Conservation (phyloP, 2,888 invertebrate genomes). For the Amphipyra berbera region DNA sequence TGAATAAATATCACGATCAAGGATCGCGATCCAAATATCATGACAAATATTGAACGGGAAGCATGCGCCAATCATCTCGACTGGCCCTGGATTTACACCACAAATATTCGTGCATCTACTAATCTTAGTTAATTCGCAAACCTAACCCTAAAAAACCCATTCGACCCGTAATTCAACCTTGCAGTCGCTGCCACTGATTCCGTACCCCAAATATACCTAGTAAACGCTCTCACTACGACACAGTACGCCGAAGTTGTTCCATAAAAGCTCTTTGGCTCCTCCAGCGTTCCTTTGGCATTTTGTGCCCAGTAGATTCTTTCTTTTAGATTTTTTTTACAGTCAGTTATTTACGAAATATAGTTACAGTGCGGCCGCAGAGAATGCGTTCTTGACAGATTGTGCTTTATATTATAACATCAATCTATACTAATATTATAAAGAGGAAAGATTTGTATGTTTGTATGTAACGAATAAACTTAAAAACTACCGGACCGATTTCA, state of each 20-base stretch:
- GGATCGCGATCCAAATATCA: too few relatives aligned
- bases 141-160: constrained; percentile 33
- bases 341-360: constrained; percentile 51
- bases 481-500: too few relatives aligned
- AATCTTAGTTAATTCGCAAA: constrained; percentile 6
- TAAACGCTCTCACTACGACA: constrained; percentile 80
- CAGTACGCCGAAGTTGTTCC: constrained; percentile 82
- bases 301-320: constrained; percentile 68
- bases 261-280: constrained; percentile 86
- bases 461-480: too few relatives aligned
- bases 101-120: not conserved
- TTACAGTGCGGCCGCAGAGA: too few relatives aligned
- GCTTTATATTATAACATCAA: too few relatives aligned
- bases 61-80: not conserved
- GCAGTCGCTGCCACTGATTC: constrained; percentile 62
- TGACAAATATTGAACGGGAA: too few relatives aligned
- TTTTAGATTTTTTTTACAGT: constrained; percentile 60
- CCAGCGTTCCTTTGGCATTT: constrained; percentile 85
- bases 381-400: too few relatives aligned
- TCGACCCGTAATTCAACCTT: constrained; percentile 27
- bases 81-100: not conserved
- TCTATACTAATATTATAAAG: too few relatives aligned
- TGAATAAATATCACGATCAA: too few relatives aligned
- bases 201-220: constrained; percentile 69
- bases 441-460: too few relatives aligned